A percentile compares a stretch with the other conserved stretches of the same genome.
These are phyloP conservation scores for Automeris io DNA, from an alignment of 2,888 invertebrate species.

Conservation along the genomic window DNA sequence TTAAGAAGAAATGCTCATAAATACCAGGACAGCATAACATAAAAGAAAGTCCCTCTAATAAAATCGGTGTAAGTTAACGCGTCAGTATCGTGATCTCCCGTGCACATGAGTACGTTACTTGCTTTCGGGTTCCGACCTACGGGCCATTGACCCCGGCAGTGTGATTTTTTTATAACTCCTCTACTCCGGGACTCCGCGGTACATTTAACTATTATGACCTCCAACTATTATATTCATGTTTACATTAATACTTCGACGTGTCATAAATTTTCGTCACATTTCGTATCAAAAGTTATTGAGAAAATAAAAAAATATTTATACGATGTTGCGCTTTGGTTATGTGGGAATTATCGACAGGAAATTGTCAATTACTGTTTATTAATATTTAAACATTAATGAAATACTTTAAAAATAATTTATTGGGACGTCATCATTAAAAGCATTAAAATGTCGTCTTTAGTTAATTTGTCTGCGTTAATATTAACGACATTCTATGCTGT, in stretches of 20 bases:
- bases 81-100: conserved; percentile 9
- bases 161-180: conserved; percentile 51
- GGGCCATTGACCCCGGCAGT: conserved; percentile 39
- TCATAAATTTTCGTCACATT: no score
- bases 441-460: no score
- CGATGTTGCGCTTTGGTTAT: no score
- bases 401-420: no score
- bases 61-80: conserved; percentile 6
- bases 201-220: conserved; percentile 25
- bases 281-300: no score
- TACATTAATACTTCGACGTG: background rate
- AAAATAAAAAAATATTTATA: no score
- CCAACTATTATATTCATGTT: background rate
- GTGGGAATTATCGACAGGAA: no score
- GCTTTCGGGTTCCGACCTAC: conserved; percentile 45
- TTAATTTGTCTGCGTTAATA: no score
- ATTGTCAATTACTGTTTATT: no score
- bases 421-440: no score
- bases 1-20: conserved; percentile 6
- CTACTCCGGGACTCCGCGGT: conserved; percentile 24
- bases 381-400: no score
- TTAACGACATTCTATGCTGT: no score
- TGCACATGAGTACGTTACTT: conserved; percentile 51
- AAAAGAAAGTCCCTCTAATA: conserved; percentile 20
- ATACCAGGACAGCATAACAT: conserved; percentile 21